Percentiles rank a stretch among this genome's conserved stretches.
Conservation (phyloP, 2,797 vertebrate species). For the Sebastes steindachneri region DNA sequence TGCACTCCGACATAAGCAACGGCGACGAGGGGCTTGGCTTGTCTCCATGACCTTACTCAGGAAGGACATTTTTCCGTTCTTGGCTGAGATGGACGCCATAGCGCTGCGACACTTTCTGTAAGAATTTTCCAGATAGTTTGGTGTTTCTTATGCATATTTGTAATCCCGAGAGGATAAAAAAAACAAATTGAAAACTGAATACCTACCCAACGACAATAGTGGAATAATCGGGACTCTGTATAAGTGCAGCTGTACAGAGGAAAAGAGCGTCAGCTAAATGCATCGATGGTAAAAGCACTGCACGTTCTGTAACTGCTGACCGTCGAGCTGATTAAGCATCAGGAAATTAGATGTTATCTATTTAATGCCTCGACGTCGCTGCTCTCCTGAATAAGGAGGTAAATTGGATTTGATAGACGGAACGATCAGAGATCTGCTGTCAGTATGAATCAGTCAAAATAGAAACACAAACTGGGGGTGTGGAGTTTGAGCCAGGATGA, state of each 20-base stretch:
- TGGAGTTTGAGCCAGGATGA: neutral
- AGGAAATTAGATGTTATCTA: neutral
- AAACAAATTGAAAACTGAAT: too few species aligned
- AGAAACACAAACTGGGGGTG: neutral
- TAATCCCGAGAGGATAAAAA: too few species aligned
- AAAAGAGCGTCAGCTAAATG: neutral
- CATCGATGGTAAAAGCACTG: neutral
- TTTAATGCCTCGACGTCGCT: neutral
- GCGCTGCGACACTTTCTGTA: too few species aligned
- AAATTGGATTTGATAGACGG: neutral
- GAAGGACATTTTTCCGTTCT: too few species aligned
- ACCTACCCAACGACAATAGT: too few species aligned
- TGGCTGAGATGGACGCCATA: too few species aligned
- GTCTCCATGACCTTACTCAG: too few species aligned
- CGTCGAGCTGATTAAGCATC: neutral
- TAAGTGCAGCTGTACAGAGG: neutral
- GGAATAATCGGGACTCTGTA: too few species aligned
- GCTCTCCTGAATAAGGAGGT: neutral
- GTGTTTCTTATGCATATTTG: too few species aligned
- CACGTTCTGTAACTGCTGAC: slow-evolving; percentile 15
- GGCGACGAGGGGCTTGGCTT: too few species aligned
- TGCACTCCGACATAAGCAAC: too few species aligned
- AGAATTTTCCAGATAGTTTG: too few species aligned
- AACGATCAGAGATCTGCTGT: neutral
- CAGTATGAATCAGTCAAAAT: neutral